phyloP scores from a whole-genome alignment of 2,888 invertebrate genomes.

The Meta bourneti region DNA sequence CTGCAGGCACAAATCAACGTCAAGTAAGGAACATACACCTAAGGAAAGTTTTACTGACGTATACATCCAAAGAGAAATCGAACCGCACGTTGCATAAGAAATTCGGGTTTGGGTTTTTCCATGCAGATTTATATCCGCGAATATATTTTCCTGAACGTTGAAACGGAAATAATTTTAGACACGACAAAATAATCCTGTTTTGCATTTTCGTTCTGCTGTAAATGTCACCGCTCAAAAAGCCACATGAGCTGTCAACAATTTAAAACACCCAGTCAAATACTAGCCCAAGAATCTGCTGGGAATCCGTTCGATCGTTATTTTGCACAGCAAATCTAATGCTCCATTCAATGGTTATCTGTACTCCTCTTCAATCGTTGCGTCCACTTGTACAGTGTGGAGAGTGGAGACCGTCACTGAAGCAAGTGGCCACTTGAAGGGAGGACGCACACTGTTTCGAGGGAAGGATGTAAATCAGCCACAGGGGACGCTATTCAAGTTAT shows the following conservation, averaged over 20 bases:
- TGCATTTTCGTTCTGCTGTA: background rate
- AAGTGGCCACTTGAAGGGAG: slow-evolving; percentile 29
- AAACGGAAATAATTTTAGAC: background rate
- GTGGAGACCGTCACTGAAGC: background rate
- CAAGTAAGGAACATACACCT: too few relatives aligned
- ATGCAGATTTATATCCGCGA: background rate
- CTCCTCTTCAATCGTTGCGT: slow-evolving; percentile 2
- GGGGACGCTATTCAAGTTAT: background rate
- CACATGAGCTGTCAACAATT: background rate
- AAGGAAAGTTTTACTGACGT: too few relatives aligned
- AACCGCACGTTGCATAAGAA: too few relatives aligned
- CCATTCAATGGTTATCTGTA: background rate
- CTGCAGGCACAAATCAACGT: too few relatives aligned
- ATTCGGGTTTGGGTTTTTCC: too few relatives aligned
- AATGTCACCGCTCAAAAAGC: background rate
- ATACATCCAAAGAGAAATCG: too few relatives aligned
- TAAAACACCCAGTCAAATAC: background rate
- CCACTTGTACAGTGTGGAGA: slow-evolving; percentile 25
- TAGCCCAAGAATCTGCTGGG: background rate
- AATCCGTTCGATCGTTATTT: slow-evolving; percentile 5
- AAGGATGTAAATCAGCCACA: slow-evolving; percentile 32
- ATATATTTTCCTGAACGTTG: background rate
- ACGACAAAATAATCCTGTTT: too few relatives aligned
- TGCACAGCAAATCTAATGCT: slow-evolving; percentile 10
- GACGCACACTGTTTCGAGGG: slow-evolving; percentile 1